Evolutionary conservation across 2,113 vertebrate species (phyloP).

Genomic region (Boulengeromyrus knoepffleri): DNA sequence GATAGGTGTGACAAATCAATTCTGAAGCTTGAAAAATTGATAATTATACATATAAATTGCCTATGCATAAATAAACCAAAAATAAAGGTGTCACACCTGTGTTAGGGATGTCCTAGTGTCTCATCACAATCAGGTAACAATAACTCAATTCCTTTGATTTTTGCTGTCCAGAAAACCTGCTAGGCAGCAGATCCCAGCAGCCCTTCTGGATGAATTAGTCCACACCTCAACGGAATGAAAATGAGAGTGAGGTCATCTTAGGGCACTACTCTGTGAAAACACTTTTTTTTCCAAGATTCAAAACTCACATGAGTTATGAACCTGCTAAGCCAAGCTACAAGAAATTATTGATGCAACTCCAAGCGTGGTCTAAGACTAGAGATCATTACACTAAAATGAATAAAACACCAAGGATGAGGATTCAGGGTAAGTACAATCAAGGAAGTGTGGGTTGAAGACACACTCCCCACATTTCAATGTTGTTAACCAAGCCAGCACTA

Average conservation of each 20-base stretch:
- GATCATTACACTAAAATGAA: not conserved
- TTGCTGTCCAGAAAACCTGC: not conserved
- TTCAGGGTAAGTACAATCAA: not conserved
- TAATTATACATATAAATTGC: not conserved
- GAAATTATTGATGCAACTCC: not conserved
- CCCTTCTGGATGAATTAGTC: not conserved
- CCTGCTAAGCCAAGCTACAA: not conserved
- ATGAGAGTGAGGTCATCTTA: not conserved
- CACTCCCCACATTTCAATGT: not conserved
- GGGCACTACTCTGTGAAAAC: not conserved
- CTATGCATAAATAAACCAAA: not conserved
- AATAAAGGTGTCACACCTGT: not conserved
- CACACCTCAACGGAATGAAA: not conserved
- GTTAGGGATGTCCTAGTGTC: not conserved
- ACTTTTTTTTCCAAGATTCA: not conserved
- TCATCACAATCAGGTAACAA: not conserved
- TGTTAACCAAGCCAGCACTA: not conserved
- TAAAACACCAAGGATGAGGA: not conserved
- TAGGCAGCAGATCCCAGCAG: not conserved
- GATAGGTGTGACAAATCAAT: not conserved
- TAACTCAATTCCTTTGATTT: not conserved
- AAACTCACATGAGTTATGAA: not conserved
- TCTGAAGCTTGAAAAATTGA: not conserved
- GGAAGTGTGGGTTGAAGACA: not conserved
- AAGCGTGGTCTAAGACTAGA: not conserved